These are phyloP conservation scores for Hyposoter dolosus DNA, from an alignment of 2,888 invertebrate species.

Conservation along the genomic window DNA sequence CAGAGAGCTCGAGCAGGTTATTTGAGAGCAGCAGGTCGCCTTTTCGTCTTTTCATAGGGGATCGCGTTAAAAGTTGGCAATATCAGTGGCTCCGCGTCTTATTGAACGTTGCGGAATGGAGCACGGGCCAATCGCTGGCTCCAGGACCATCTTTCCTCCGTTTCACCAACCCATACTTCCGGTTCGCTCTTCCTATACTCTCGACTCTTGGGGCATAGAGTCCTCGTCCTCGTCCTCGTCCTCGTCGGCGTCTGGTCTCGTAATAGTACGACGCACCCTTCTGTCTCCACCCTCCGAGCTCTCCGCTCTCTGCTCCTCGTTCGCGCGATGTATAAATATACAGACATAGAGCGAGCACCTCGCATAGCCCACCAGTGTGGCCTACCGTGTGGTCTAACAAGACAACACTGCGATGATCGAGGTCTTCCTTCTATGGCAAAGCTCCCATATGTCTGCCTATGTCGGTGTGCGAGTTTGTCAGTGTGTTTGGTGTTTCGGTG, in stretches of 20 bases:
- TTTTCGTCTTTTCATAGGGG: neutral
- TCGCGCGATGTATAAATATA: neutral
- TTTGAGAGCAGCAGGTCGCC: too few species aligned
- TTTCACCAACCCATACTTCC: neutral
- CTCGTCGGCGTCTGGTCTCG: conserved; percentile 58
- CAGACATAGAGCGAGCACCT: neutral
- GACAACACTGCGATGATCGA: conserved; percentile 31
- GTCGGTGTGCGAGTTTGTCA: neutral
- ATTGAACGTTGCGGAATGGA: neutral
- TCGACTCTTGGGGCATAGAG: conserved; percentile 25
- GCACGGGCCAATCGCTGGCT: neutral
- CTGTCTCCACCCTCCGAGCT: neutral
- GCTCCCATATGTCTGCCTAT: neutral
- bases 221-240: conserved; percentile 58
- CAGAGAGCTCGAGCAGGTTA: too few species aligned
- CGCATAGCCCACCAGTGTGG: conserved; percentile 45
- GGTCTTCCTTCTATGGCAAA: neutral
- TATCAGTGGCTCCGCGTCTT: neutral
- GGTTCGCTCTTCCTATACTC: conserved; percentile 1
- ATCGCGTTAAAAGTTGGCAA: neutral
- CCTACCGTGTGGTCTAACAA: conserved; percentile 53
- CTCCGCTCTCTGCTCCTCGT: neutral
- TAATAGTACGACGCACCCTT: conserved; percentile 7
- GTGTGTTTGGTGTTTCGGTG: neutral
- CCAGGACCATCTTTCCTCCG: neutral